Conservation (phyloP, 2,888 invertebrate species). For the Drosophila crucigera region DNA sequence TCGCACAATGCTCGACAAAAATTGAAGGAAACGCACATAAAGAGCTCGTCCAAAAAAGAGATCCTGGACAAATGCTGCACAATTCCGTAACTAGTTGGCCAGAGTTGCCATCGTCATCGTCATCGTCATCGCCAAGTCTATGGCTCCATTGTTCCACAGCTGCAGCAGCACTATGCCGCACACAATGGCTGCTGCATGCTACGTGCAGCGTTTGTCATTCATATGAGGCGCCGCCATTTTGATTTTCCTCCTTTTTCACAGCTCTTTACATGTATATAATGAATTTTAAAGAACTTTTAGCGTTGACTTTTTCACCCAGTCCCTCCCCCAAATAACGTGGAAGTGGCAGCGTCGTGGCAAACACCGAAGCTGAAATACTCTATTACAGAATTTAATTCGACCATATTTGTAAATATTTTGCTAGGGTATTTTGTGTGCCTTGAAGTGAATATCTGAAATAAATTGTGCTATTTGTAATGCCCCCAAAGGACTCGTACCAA, state of each 20-base stretch:
- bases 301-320: constrained; percentile 37
- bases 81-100: constrained; percentile 28
- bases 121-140: constrained; percentile 3
- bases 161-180: constrained; percentile 7
- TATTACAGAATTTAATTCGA: neutral
- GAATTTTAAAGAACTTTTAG: constrained; percentile 31
- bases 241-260: constrained; percentile 32
- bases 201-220: constrained; percentile 63
- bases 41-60: constrained; percentile 17
- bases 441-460: too few relatives aligned
- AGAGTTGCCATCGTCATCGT: constrained; percentile 30
- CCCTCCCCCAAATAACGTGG: constrained; percentile 4
- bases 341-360: neutral
- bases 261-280: constrained; percentile 8
- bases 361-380: constrained; percentile 1
- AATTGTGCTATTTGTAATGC: neutral
- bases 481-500: too few relatives aligned
- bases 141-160: constrained; percentile 24
- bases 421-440: too few relatives aligned
- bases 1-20: constrained; percentile 35
- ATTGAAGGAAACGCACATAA: constrained; percentile 24
- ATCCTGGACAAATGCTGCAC: constrained; percentile 30
- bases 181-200: constrained; percentile 27
- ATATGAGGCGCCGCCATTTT: constrained; percentile 65
- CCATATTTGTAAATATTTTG: neutral